phyloP scores from a whole-genome alignment of 1,140 invertebrate species.

The Dendrolimus kikuchii region DNA sequence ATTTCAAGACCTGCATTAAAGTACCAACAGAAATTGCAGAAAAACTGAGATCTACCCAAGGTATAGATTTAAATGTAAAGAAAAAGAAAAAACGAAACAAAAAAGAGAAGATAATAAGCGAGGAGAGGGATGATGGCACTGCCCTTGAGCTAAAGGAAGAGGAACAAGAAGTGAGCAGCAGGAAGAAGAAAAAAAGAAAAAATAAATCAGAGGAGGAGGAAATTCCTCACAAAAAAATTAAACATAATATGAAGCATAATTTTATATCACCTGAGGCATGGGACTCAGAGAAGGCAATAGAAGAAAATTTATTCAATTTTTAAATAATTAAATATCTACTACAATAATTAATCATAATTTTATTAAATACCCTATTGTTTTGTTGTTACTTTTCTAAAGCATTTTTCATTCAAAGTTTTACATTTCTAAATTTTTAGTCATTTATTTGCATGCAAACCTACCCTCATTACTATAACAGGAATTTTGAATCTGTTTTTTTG shows the following conservation, averaged over 20 bases:
- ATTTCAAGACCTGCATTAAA: slow-evolving; percentile 46
- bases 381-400: too few species aligned
- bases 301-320: slow-evolving; percentile 56
- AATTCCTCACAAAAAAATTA: slow-evolving; percentile 22
- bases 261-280: slow-evolving; percentile 31
- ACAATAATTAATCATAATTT: too few species aligned
- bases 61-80: slow-evolving; percentile 7
- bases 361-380: too few species aligned
- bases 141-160: slow-evolving; percentile 8
- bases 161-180: slow-evolving; percentile 13
- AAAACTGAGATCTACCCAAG: slow-evolving; percentile 18
- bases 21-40: slow-evolving; percentile 25
- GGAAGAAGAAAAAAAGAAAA: slow-evolving; percentile 41
- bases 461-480: too few species aligned
- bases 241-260: slow-evolving; percentile 30
- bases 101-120: slow-evolving; percentile 20
- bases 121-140: slow-evolving; percentile 4
- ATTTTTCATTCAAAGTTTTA: too few species aligned
- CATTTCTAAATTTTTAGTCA: too few species aligned
- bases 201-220: slow-evolving; percentile 16
- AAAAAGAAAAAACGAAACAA: slow-evolving; percentile 35
- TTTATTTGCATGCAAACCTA: too few species aligned
- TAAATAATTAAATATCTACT: slow-evolving; percentile 13
- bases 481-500: too few species aligned
- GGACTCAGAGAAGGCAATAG: slow-evolving; percentile 54